These are phyloP conservation scores for Poeciliopsis occidentalis DNA, from an alignment of 2,113 vertebrate genomes.

Conservation along the genomic window DNA sequence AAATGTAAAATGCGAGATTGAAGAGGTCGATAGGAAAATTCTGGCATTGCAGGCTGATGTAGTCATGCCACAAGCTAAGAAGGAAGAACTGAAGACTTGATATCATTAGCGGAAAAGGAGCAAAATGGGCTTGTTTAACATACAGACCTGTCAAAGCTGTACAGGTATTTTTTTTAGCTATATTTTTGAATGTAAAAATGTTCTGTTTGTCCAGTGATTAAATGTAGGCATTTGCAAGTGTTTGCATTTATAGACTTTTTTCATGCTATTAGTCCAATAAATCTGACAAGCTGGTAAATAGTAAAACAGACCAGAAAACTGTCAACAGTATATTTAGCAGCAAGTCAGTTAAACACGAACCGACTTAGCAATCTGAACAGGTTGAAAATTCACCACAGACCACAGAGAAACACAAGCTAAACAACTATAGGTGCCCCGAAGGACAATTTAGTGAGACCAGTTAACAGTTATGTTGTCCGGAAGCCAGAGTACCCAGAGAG, in stretches of 20 bases:
- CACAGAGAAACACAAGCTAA: too few relatives aligned
- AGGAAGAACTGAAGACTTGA: conserved; percentile 8
- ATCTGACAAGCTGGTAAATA: neutral
- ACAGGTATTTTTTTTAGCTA: neutral
- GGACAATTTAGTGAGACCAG: too few relatives aligned
- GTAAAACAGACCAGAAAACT: neutral
- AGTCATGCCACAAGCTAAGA: conserved; percentile 41
- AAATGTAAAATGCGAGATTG: conserved; percentile 74
- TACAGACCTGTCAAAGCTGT: neutral
- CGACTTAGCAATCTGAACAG: too few relatives aligned
- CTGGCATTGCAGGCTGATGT: conserved; percentile 55
- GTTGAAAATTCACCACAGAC: too few relatives aligned
- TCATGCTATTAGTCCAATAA: neutral
- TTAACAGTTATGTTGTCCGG: too few relatives aligned
- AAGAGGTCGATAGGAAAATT: conserved; percentile 67
- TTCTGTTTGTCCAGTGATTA: conserved; percentile 4
- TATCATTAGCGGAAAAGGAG: neutral
- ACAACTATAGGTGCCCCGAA: too few relatives aligned
- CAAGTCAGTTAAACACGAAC: too few relatives aligned
- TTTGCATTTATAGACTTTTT: too few relatives aligned
- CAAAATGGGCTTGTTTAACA: neutral
- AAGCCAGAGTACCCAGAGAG: too few relatives aligned
- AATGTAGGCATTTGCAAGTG: neutral
- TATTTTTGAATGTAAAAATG: neutral
- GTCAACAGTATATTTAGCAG: too few relatives aligned